Evolutionary conservation across 1,140 invertebrate species (phyloP), one percentile per base, ranked within the genome.

Genomic region (Cecropterus lyciades): DNA sequence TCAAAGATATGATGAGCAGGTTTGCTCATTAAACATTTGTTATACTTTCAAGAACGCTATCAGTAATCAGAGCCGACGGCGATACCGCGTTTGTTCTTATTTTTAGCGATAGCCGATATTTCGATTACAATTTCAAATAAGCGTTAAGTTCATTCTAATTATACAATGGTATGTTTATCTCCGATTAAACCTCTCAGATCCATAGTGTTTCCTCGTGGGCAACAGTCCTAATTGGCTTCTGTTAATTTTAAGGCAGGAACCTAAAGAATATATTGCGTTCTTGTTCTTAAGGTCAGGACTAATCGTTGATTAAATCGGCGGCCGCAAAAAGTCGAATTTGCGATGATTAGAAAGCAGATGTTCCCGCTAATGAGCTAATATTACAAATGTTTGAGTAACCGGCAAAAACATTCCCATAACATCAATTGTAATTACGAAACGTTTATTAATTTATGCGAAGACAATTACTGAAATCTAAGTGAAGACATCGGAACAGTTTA

Each of bases 261-360:
- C 42, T 48, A 27, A 60, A 60, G 56, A 60, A 60, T 60, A 60
- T 60, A 60, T 60, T 60, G 14, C 48, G 17, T 68, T 68, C 42
- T 62, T 55, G 66, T 51, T 67, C 37, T 64, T 56, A 10, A 33
- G 17, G 20, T 53, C 51, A 57, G 68, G 43, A 48, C 64, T 77
- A 75, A 84, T 77, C 78, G 69, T 33, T 62, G 69, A 77, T 79
- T 75, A 75, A 78, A 77, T 82, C 74, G 64, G 40, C 42, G 37
- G 52, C 33, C 48, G 64, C 70, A 80, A 84, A 84, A 80, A 72
- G 72, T 63, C 37, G 60, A 72, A 70, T 71, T 72, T 73, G 70
- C 69, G 62, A 67, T 70, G 73, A 76, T 80, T 80, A 80, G 77
- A 74, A 82, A 79, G 73, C 82, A 82, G 82, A 82, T 82, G 80